Conservation (phyloP, 2,113 vertebrate genomes). For the Zeus faber region DNA sequence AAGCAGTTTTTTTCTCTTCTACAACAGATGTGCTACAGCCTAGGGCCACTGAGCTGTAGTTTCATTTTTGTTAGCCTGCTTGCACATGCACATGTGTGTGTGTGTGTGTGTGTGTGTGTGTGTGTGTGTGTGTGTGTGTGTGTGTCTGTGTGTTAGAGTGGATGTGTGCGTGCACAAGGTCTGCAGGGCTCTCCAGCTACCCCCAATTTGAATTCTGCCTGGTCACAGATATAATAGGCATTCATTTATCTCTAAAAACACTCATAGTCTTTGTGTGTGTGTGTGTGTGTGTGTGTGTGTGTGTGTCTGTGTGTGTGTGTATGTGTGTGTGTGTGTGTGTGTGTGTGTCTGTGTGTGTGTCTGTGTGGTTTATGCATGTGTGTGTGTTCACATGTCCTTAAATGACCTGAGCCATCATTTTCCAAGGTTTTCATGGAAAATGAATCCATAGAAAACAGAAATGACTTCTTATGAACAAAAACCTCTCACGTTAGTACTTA, state of each 20-base stretch:
- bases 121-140: slow-evolving; percentile 4
- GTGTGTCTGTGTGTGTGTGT: too few species aligned
- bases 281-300: too few species aligned
- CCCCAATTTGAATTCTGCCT: slow-evolving; percentile 50
- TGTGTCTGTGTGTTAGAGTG: slow-evolving; percentile 4
- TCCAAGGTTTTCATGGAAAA: too few species aligned
- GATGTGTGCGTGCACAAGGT: background rate
- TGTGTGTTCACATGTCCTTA: too few species aligned
- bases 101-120: slow-evolving; percentile 17
- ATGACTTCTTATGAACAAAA: too few species aligned
- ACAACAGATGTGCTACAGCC: slow-evolving; percentile 66
- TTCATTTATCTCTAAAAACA: slow-evolving; percentile 56
- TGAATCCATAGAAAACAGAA: too few species aligned
- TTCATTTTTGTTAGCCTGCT: slow-evolving; percentile 30
- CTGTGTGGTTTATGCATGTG: too few species aligned
- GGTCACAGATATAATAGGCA: slow-evolving; percentile 57
- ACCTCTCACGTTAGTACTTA: too few species aligned
- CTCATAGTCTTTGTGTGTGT: too few species aligned
- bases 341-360: too few species aligned
- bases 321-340: too few species aligned
- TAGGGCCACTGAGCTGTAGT: slow-evolving; percentile 46
- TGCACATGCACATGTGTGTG: slow-evolving; percentile 9
- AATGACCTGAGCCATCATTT: too few species aligned
- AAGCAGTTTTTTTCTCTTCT: slow-evolving; percentile 50
- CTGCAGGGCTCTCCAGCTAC: slow-evolving; percentile 27